Evolutionary conservation across 2,888 invertebrate species (phyloP), one percentile per base, ranked within the genome.

Genomic region (Athripsodes cinereus): DNA sequence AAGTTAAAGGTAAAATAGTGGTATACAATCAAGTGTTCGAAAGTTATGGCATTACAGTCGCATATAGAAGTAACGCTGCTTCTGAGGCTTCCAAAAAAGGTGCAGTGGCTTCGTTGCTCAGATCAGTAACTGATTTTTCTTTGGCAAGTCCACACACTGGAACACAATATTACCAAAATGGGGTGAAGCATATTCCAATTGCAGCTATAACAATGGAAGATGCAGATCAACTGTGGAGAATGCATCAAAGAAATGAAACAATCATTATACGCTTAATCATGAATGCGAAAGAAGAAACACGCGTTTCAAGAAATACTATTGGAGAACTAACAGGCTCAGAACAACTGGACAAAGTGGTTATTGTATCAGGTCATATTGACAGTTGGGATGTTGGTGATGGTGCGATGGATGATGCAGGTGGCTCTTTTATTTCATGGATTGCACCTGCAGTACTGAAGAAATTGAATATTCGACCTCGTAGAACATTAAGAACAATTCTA

Each of bases 301-400:
- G 75, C 16, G 74, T 70, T 13, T 86, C 88, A 0, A 72, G 86
- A 56, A 89, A 89, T 68, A 76, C 82, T 0, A 71, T 88, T 16
- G 81, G 78, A 0, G 87, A 88, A 70, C 72, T 86, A 22, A 66
- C 58, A 58, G 85, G 85, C 1, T 67, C 63, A 1, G 59, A 62
- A 5, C 51, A 57, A 11, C 47, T 56, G 13, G 65, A 67, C 8
- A 48, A 58, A 62, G 75, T 84, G 0, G 87, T 88, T 0, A 69
- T 88, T 1, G 76, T 88, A 49, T 86, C 87, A 5, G 89, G 88
- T 3, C 88, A 89, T 26, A 71, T 88, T 26, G 89, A 89, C 68
- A 86, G 85, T 66, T 88, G 88, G 88, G 87, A 89, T 69, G 86
- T 88, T 19, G 88, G 88, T 5, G 80, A 84, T 62, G 88, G 88